Conservation (phyloP, 2,797 vertebrate species). For the Sebastes hubbsi region DNA sequence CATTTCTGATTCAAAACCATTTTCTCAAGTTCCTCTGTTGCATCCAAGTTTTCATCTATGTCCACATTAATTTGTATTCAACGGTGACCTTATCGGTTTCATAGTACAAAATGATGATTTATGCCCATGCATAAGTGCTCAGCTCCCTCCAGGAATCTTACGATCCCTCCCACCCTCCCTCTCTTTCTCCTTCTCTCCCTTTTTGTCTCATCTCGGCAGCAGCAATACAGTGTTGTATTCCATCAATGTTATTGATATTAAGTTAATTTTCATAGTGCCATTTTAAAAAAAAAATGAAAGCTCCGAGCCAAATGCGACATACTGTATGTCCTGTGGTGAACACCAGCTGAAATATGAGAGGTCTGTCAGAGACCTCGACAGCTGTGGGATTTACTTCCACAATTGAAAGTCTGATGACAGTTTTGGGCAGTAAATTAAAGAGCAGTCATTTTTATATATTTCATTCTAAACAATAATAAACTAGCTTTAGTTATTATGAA, state of each 20-base stretch:
- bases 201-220: conserved; percentile 11
- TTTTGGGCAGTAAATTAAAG: background rate
- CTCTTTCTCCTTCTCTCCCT: background rate
- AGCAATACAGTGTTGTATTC: background rate
- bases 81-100: conserved; percentile 29
- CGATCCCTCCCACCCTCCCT: background rate
- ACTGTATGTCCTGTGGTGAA: background rate
- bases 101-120: conserved; percentile 38
- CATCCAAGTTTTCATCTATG: background rate
- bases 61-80: conserved; percentile 37
- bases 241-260: background rate
- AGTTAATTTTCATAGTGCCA: background rate
- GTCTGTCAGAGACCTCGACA: background rate
- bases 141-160: background rate
- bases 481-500: background rate
- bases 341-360: background rate
- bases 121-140: conserved; percentile 16
- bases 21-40: background rate
- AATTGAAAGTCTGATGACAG: background rate
- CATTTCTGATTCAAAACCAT: background rate
- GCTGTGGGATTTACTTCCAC: background rate
- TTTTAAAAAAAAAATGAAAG: background rate
- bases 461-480: background rate
- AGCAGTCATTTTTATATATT: background rate
- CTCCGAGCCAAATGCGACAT: background rate